Evolutionary conservation across 2,797 vertebrate species (phyloP), one percentile per base, ranked within the genome.

Genomic region (Anisognathus igniventris): DNA sequence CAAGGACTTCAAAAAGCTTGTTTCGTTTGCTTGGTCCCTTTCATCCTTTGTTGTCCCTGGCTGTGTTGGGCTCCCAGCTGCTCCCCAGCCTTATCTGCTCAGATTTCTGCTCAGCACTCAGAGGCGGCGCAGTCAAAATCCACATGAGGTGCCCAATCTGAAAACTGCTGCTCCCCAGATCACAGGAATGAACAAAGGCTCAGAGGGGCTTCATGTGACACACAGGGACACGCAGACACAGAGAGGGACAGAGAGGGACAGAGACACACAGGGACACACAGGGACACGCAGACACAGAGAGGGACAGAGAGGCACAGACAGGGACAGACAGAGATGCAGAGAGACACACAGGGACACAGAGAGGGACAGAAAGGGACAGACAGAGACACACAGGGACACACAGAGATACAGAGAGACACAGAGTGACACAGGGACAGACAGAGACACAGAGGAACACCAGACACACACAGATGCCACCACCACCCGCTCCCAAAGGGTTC

Each of bases 1-100:
- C 73, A 62, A 47, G 60, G 80, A 85, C 96, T 97, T 97, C 97
- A 96, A 97, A 97, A 95, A 93, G 65, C 95, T 96, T 50, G 75
- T 92, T 97, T 95, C 62, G 10, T 95, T 96, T 93, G 71, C 96
- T 92, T 92, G 75, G 19, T 50, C 62, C 68, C 86, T 97, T 97
- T 96, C 87, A 97, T 96, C 91, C 96, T 96, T 97, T 96, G 92
- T 90, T 97, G 90, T 92, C 76, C 75, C 22, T 10, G 58, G 48
- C 80, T 96, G 72, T 88, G 85, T 73, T 39, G n/a, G 95, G 68
- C 86, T 96, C 95, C 94, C 95, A 91, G 16, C 88, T 84, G 96
- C 78, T 96, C 62, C 70, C 77, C 68, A 71, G 86, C 65, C 84
- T 97, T 93, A 94, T 93, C 96, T 91, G 91, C 96, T 90, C 31